A percentile compares a stretch with the other conserved stretches of the same genome.
Conservation (phyloP, 1,140 invertebrate genomes). For the Saxidomus purpurata region DNA sequence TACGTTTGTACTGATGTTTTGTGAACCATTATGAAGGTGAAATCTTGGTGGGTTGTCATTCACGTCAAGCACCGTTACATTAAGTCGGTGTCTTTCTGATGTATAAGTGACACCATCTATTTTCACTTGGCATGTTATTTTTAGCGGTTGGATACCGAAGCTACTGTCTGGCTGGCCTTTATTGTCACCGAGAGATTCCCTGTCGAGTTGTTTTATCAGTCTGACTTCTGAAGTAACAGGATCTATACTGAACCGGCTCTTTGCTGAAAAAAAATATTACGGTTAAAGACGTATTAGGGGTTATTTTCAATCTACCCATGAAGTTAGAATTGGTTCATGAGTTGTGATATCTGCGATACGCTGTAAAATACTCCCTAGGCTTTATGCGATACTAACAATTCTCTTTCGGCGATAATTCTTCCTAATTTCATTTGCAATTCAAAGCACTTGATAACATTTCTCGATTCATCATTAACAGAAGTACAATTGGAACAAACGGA, state of each 20-base stretch:
- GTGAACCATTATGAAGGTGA: background rate
- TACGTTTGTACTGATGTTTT: background rate
- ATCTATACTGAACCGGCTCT: conserved; percentile 36
- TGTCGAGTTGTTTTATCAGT: conserved; percentile 21
- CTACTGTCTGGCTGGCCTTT: background rate
- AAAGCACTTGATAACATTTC: too few relatives aligned
- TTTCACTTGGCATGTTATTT: conserved; percentile 27
- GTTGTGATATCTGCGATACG: too few relatives aligned
- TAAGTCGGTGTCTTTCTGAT: background rate
- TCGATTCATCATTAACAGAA: too few relatives aligned
- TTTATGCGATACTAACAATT: too few relatives aligned
- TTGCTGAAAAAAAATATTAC: conserved; percentile 37
- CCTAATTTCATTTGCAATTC: too few relatives aligned
- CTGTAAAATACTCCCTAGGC: too few relatives aligned
- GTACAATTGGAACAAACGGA: too few relatives aligned
- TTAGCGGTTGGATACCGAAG: conserved; percentile 35
- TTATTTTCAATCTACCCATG: too few relatives aligned
- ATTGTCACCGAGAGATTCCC: background rate
- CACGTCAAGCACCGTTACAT: conserved; percentile 43
- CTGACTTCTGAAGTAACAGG: conserved; percentile 25
- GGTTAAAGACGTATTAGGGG: too few relatives aligned
- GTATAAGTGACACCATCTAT: conserved; percentile 6
- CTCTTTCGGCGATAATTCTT: too few relatives aligned
- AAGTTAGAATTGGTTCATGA: too few relatives aligned
- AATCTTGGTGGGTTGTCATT: conserved; percentile 56